Evolutionary conservation across 2,113 vertebrate species (phyloP).

Genomic region (Camelus dromedarius): DNA sequence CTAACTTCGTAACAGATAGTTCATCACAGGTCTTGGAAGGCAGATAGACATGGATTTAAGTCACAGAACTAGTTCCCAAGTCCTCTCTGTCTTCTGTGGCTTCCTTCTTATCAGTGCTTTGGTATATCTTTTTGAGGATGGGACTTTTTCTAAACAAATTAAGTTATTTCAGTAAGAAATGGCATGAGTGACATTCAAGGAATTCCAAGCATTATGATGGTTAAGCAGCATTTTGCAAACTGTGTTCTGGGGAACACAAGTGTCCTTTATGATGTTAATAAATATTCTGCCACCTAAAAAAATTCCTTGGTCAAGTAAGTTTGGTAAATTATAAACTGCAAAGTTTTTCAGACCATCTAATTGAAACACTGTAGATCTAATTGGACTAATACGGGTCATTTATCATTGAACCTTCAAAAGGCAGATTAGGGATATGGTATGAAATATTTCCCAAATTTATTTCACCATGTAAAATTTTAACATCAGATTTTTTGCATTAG

Average conservation of each 20-base stretch:
- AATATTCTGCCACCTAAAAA: neutral
- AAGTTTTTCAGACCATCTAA: neutral
- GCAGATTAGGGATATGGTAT: neutral
- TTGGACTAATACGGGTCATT: neutral
- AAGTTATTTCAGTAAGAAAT: constrained; percentile 1
- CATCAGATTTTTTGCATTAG: neutral
- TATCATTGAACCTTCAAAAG: neutral
- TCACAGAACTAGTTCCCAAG: neutral
- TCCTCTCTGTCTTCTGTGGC: neutral
- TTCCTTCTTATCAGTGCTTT: constrained; percentile 10
- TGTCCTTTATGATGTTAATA: neutral
- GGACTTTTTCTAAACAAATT: neutral
- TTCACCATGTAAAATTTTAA: constrained; percentile 18
- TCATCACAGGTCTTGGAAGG: neutral
- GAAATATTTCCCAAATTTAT: constrained; percentile 15
- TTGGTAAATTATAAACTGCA: neutral
- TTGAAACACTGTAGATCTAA: neutral
- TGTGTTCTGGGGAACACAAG: neutral
- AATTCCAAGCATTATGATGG: neutral
- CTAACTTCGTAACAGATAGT: neutral
- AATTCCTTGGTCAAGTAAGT: neutral
- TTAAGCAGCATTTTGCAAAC: constrained; percentile 36
- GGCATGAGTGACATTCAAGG: constrained; percentile 15
- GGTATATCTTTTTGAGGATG: neutral
- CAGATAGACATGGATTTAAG: neutral